A percentile compares a stretch with the other conserved stretches of the same genome.
Evolutionary conservation across 2,888 invertebrate genomes (phyloP).

Genomic region (Oligia latruncula): DNA sequence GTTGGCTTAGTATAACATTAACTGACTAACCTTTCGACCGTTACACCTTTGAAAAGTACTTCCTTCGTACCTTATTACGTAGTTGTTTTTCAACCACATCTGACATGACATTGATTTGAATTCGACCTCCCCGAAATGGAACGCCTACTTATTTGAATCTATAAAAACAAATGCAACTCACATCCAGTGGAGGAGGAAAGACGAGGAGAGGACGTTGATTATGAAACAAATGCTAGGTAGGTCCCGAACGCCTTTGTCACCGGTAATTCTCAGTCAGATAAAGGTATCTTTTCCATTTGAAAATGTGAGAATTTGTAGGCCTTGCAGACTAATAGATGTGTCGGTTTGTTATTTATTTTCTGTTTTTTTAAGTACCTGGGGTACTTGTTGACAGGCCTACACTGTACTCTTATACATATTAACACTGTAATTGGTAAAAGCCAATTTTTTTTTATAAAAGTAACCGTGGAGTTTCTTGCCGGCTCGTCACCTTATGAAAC

Average conservation of each 20-base stretch:
- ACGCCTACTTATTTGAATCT: neutral
- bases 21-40: conserved; percentile 35
- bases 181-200: too few relatives aligned
- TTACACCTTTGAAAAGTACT: neutral
- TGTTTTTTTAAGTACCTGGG: neutral
- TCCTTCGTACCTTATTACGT: neutral
- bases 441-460: neutral
- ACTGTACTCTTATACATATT: neutral
- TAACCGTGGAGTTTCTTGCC: neutral
- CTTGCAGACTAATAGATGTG: neutral
- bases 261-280: neutral
- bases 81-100: neutral
- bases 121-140: neutral
- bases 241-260: neutral
- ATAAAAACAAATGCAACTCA: neutral
- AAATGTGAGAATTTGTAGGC: neutral
- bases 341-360: neutral
- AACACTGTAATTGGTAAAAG: neutral
- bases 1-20: conserved; percentile 13
- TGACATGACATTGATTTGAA: neutral
- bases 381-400: neutral
- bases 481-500: neutral
- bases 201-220: too few relatives aligned
- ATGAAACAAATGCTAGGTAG: neutral
- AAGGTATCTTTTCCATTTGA: neutral